Conservation (phyloP, 2,113 vertebrate species). For the Solea senegalensis region DNA sequence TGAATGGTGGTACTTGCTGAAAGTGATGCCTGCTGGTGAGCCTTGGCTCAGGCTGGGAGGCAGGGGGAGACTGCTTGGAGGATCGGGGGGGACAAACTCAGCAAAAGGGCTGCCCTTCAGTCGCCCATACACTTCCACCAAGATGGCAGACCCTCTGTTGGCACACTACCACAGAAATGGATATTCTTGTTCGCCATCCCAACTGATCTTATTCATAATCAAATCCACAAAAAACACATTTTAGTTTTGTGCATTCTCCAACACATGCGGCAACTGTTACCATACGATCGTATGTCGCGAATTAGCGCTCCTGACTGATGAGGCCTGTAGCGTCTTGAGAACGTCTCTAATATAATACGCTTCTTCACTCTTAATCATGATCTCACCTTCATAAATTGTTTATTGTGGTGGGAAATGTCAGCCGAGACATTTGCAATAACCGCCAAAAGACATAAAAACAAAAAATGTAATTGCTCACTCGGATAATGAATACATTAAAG, state of each 20-base stretch:
- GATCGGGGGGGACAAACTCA: slow-evolving; percentile 73
- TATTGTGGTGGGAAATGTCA: slow-evolving; percentile 30
- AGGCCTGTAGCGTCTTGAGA: slow-evolving; percentile 11
- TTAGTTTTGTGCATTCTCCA: slow-evolving; percentile 30
- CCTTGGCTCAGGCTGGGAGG: slow-evolving; percentile 70
- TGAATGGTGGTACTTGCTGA: slow-evolving; percentile 84
- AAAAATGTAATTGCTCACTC: slow-evolving; percentile 41
- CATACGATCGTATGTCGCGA: slow-evolving; percentile 40
- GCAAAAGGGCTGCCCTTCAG: slow-evolving; percentile 77
- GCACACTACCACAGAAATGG: slow-evolving; percentile 39
- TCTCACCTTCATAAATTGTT: slow-evolving; percentile 46
- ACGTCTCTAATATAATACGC: slow-evolving; percentile 1
- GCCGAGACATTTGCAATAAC: slow-evolving; percentile 37
- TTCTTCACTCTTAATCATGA: slow-evolving; percentile 40
- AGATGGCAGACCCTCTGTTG: slow-evolving; percentile 47
- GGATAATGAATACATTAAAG: slow-evolving; percentile 38
- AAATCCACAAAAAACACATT: slow-evolving; percentile 30
- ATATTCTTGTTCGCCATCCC: slow-evolving; percentile 1
- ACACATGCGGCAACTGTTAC: slow-evolving; percentile 42
- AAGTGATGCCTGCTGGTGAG: slow-evolving; percentile 83
- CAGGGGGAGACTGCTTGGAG: slow-evolving; percentile 69
- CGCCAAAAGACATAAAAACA: not conserved
- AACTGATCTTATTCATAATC: slow-evolving; percentile 32
- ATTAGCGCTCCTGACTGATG: slow-evolving; percentile 26
- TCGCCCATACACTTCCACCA: slow-evolving; percentile 54